Percentiles rank a stretch among this genome's conserved stretches.
Conservation (phyloP, 1,140 invertebrate genomes). For the Anoplophora glabripennis region DNA sequence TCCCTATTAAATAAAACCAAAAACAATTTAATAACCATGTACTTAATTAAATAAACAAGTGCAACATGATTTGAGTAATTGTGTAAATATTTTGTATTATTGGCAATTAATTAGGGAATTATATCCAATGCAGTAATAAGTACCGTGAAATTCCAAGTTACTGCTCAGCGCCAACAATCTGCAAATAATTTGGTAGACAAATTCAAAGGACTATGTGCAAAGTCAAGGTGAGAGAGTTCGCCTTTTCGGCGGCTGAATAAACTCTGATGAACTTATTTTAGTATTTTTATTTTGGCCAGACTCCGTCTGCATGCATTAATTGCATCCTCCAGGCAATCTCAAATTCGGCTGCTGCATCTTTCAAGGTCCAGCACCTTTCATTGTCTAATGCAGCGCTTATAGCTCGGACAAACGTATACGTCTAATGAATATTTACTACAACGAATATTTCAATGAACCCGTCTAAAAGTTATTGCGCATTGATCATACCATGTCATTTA, state of each 20-base stretch:
- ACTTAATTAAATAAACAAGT: too few relatives aligned
- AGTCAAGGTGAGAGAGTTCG: conserved; percentile 36
- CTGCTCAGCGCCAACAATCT: conserved; percentile 15
- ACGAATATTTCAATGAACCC: too few relatives aligned
- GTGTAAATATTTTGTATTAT: too few relatives aligned
- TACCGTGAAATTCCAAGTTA: not conserved
- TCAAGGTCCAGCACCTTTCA: conserved; percentile 14
- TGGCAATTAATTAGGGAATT: not conserved
- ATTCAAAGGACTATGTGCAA: conserved; percentile 30
- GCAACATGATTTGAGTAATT: too few relatives aligned
- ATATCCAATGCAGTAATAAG: conserved; percentile 8
- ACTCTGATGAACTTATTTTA: conserved; percentile 34
- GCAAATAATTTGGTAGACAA: conserved; percentile 24
- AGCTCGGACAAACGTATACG: too few relatives aligned
- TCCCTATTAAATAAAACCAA: too few relatives aligned
- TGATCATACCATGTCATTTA: too few relatives aligned
- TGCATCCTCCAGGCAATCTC: conserved; percentile 34
- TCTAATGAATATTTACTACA: too few relatives aligned
- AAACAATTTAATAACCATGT: too few relatives aligned
- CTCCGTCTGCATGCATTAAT: conserved; percentile 40
- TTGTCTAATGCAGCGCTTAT: conserved; percentile 7
- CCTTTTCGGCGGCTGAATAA: conserved; percentile 30
- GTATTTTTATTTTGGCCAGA: conserved; percentile 35
- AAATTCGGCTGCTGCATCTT: conserved; percentile 29
- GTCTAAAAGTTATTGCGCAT: too few relatives aligned